Evolutionary conservation across 2,888 invertebrate genomes (phyloP).

Genomic region (Periphyllus acericola): DNA sequence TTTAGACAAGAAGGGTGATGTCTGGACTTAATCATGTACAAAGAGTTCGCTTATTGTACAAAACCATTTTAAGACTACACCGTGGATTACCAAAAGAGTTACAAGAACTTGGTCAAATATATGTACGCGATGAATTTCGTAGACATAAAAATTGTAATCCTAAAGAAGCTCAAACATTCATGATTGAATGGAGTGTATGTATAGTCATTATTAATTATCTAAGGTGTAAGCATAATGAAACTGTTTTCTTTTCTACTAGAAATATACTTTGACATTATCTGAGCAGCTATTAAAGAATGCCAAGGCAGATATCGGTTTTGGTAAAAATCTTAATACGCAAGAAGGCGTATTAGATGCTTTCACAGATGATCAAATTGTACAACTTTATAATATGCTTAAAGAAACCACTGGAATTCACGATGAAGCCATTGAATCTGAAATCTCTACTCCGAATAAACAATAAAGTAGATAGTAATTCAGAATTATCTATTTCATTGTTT

Average conservation of each 20-base stretch:
- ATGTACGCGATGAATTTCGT: conserved; percentile 85
- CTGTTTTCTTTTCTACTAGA: conserved; percentile 69
- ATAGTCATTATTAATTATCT: conserved; percentile 17
- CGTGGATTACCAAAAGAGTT: conserved; percentile 79
- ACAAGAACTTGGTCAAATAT: conserved; percentile 78
- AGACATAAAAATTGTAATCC: conserved; percentile 80
- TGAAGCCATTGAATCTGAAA: conserved; percentile 34
- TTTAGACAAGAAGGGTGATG: conserved; percentile 34
- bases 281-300: conserved; percentile 78
- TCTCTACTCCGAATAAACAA: conserved; percentile 11
- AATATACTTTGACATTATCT: conserved; percentile 79
- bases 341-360: conserved; percentile 75
- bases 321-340: conserved; percentile 73
- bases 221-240: not conserved
- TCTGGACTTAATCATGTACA: conserved; percentile 69
- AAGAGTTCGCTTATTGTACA: conserved; percentile 79
- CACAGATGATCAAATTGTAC: conserved; percentile 83
- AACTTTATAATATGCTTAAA: conserved; percentile 83
- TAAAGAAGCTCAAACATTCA: conserved; percentile 79
- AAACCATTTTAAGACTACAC: conserved; percentile 81
- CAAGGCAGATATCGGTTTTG: conserved; percentile 72
- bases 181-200: conserved; percentile 89
- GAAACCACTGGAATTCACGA: conserved; percentile 70
- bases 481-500: not conserved
- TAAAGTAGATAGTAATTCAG: not conserved